Evolutionary conservation across 2,888 invertebrate species (phyloP).

Genomic region (Incurvaria masculella): DNA sequence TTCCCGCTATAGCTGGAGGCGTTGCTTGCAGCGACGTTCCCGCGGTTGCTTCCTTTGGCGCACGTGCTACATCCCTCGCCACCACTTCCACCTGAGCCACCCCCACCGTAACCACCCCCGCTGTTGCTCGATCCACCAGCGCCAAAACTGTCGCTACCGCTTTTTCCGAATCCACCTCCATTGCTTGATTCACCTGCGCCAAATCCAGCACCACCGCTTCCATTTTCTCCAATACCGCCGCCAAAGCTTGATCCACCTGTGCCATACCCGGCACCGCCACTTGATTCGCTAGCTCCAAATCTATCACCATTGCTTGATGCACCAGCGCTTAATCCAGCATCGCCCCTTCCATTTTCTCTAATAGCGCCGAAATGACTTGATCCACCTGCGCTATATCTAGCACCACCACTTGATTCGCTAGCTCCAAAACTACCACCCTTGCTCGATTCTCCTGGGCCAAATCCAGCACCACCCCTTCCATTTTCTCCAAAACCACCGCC

Average conservation of each 20-base stretch:
- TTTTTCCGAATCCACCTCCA: neutral
- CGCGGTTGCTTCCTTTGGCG: slow-evolving; percentile 30
- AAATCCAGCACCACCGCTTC: neutral
- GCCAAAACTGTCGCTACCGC: neutral
- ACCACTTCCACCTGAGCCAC: neutral
- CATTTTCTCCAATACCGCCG: neutral
- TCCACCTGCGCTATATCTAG: too few relatives aligned
- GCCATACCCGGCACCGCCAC: neutral
- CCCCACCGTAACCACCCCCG: neutral
- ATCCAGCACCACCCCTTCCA: too few relatives aligned
- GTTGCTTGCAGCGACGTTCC: slow-evolving; percentile 39
- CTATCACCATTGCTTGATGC: neutral
- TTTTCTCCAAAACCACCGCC: too few relatives aligned
- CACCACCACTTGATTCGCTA: too few relatives aligned
- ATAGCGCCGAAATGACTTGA: neutral
- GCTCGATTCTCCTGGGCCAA: too few relatives aligned
- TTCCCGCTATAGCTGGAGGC: slow-evolving; percentile 39
- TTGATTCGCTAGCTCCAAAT: neutral
- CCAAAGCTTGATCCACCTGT: neutral
- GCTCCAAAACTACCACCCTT: too few relatives aligned
- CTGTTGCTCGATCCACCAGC: neutral
- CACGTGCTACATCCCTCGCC: slow-evolving; percentile 32
- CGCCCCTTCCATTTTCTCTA: neutral
- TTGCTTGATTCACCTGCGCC: neutral
- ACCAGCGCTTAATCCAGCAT: neutral